Percentiles rank a stretch among this genome's conserved stretches.
phyloP scores from a whole-genome alignment of 2,113 vertebrate genomes.

The Cricetomys ansorgei region DNA sequence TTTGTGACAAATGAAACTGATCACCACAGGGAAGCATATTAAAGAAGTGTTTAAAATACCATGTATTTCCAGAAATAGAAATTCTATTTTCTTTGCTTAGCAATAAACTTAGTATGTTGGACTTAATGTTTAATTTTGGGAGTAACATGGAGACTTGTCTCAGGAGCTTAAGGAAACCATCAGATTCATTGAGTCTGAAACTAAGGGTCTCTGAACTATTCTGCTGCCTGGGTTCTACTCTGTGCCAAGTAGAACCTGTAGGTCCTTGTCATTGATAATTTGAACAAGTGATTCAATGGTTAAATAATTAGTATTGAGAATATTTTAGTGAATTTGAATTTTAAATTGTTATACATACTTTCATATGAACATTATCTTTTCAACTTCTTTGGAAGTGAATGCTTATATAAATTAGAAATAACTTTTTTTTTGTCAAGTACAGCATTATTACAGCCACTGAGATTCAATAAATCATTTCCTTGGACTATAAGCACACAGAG shows the following conservation, averaged over 20 bases:
- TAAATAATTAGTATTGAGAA: background rate
- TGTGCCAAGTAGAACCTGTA: background rate
- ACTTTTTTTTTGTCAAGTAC: background rate
- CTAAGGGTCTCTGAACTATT: background rate
- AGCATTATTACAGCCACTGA: background rate
- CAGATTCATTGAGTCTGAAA: background rate
- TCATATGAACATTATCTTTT: background rate
- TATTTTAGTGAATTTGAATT: background rate
- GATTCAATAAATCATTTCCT: background rate
- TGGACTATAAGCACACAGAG: background rate
- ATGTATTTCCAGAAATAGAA: background rate
- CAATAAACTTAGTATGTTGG: background rate
- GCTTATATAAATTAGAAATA: background rate
- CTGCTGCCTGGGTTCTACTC: background rate
- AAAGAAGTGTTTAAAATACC: background rate
- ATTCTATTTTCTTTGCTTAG: background rate
- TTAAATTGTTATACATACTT: background rate
- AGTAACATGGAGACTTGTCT: background rate
- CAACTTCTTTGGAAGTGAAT: background rate
- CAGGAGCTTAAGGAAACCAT: background rate
- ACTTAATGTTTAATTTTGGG: slow-evolving; percentile 28
- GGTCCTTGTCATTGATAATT: background rate
- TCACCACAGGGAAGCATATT: background rate
- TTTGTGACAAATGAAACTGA: background rate
- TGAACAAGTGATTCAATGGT: background rate